Base-by-base conservation (phyloP, 2,888 invertebrate species). In the Morpho achilles region DNA sequence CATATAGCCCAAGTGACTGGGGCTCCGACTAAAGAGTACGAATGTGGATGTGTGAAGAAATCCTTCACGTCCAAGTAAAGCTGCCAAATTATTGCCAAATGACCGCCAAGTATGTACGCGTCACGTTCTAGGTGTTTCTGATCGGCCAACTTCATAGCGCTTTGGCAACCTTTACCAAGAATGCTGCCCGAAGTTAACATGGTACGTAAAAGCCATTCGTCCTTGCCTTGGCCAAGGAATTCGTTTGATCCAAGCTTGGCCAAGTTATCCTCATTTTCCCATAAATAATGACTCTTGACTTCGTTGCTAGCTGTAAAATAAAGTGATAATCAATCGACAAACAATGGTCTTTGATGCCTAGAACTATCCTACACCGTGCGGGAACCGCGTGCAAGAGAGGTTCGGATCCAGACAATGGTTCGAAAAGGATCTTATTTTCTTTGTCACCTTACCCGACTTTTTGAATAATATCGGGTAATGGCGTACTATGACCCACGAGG, bases 81-180 rank as follows among this genome's bases (percentile, higher is more conserved):
- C 65, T 89, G 89, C 88, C 89, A 89, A n/a, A 87, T 69, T 9
- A 88, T 63, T 0, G 86, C 87, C 47, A 89, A 70, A 60, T 88
- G 89, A 0, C 87, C 87, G 2, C 89, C 89, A 4, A 89, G 76
- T 43, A 71, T 74, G 66, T 88, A 89, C 0, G 88, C 89, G 49
- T 83, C 75, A 9, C 69, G 73, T 56, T 89, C 87, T 71, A 80
- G 72, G 2, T 77, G 70, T 42, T 72, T 70, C 0, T 70, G 73
- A 3, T 67, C 64, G 3, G 87, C 79, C 1, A 89, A 71, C 62
- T 84, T 88, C 86, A 89, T 87, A 4, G 88, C 89, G 0, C 75
- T 84, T 53, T 87, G 85, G 67, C 89, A 89, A 7, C 88, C 89
- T 51, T 90, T 89, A 10, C 82, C 89, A 0, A 88, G 79, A 10